Evolutionary conservation across 2,888 invertebrate species (phyloP).

Genomic region (Diarsia mendica): DNA sequence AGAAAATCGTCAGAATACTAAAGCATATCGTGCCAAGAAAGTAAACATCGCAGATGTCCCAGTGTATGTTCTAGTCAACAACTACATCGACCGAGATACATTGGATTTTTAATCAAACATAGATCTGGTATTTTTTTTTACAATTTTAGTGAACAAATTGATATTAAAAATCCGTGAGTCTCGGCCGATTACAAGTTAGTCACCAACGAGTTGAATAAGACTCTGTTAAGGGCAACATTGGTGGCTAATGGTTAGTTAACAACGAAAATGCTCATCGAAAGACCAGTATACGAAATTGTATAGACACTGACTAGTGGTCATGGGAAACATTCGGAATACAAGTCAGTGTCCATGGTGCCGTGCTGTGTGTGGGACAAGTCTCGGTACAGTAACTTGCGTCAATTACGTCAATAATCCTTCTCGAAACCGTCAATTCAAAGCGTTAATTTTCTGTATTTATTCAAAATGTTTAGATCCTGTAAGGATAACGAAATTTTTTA

Average conservation of each 20-base stretch:
- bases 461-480: slow-evolving; percentile 43
- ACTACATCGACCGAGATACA: slow-evolving; percentile 34
- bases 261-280: slow-evolving; percentile 75
- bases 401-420: slow-evolving; percentile 69
- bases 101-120: slow-evolving; percentile 30
- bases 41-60: slow-evolving; percentile 39
- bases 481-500: slow-evolving; percentile 50
- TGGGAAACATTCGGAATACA: slow-evolving; percentile 39
- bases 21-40: slow-evolving; percentile 15
- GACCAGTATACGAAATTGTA: slow-evolving; percentile 72
- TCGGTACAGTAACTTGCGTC: slow-evolving; percentile 62
- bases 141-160: slow-evolving; percentile 12
- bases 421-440: slow-evolving; percentile 39
- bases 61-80: slow-evolving; percentile 42
- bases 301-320: slow-evolving; percentile 36
- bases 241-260: slow-evolving; percentile 49
- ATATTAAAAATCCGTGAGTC: slow-evolving; percentile 37
- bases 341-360: slow-evolving; percentile 37
- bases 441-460: slow-evolving; percentile 37
- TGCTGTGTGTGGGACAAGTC: slow-evolving; percentile 48
- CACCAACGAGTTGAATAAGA: slow-evolving; percentile 29
- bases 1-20: slow-evolving; percentile 23
- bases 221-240: slow-evolving; percentile 10
- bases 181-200: slow-evolving; percentile 41
- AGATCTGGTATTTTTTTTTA: slow-evolving; percentile 1